These are phyloP conservation scores for Oppia nitens DNA, from an alignment of 1,140 invertebrate genomes.

Conservation along the genomic window DNA sequence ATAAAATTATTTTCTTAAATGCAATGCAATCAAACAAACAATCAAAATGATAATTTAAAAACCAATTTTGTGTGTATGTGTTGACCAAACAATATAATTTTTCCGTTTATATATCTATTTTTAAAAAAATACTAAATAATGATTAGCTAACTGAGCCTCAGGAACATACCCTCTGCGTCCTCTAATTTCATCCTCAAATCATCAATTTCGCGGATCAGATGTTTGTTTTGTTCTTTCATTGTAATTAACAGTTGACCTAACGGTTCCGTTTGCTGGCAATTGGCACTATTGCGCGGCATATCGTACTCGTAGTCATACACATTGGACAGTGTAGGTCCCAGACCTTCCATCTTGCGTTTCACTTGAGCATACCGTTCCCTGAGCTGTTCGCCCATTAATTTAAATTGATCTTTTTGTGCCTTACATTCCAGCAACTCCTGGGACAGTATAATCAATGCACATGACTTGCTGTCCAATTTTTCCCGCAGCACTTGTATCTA, in stretches of 20 bases:
- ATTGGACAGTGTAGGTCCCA: background rate
- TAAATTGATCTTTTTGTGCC: constrained; percentile 58
- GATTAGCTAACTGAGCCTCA: no score
- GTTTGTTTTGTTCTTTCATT: constrained; percentile 45
- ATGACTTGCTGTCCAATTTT: constrained; percentile 59
- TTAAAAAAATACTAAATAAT: no score
- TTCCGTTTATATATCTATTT: no score
- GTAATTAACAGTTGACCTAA: constrained; percentile 34
- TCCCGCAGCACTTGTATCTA: constrained; percentile 24
- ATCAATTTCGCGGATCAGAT: constrained; percentile 46
- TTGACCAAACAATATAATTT: no score
- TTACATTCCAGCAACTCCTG: constrained; percentile 58
- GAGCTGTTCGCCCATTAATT: constrained; percentile 59
- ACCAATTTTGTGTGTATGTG: no score
- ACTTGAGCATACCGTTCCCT: constrained; percentile 40
- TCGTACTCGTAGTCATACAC: background rate
- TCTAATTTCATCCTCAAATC: constrained; percentile 46
- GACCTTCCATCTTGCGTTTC: constrained; percentile 27
- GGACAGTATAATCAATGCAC: constrained; percentile 53
- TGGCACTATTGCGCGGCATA: background rate
- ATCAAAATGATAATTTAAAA: no score
- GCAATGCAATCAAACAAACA: no score
- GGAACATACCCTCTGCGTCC: constrained; percentile 48
- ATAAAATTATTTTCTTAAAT: no score
- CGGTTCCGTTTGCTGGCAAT: constrained; percentile 4